These are phyloP conservation scores for Pecten maximus DNA, from an alignment of 2,888 invertebrate genomes.

Conservation along the genomic window DNA sequence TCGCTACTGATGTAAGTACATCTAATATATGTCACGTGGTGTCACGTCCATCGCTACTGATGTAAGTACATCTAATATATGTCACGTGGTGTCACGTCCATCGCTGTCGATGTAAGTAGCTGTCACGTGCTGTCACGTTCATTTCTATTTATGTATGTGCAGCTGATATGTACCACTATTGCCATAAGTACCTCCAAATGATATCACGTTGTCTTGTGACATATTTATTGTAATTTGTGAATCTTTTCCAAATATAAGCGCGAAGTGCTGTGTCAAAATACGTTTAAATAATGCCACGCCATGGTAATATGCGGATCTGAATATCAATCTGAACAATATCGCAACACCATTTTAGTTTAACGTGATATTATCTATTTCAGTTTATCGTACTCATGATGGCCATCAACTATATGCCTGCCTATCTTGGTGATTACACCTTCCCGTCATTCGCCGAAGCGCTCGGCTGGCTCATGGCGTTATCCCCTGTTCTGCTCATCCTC, in stretches of 20 bases:
- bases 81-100: too few species aligned
- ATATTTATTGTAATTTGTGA: background rate
- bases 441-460: slow-evolving; percentile 62
- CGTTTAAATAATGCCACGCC: too few species aligned
- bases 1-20: slow-evolving; percentile 69
- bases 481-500: slow-evolving; percentile 58
- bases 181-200: background rate
- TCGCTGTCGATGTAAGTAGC: too few species aligned
- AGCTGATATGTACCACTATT: too few species aligned
- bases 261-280: too few species aligned
- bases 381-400: slow-evolving; percentile 62
- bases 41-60: background rate
- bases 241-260: too few species aligned
- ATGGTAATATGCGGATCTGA: too few species aligned
- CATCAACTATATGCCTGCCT: slow-evolving; percentile 59
- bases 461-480: slow-evolving; percentile 62
- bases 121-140: too few species aligned
- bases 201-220: background rate
- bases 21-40: background rate
- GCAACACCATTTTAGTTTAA: too few species aligned
- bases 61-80: too few species aligned
- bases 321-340: too few species aligned
- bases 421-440: slow-evolving; percentile 58
- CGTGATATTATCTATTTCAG: slow-evolving; percentile 55
- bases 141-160: too few species aligned